Evolutionary conservation across 2,113 vertebrate species (phyloP).

Genomic region (Phylloscopus trochiloides): DNA sequence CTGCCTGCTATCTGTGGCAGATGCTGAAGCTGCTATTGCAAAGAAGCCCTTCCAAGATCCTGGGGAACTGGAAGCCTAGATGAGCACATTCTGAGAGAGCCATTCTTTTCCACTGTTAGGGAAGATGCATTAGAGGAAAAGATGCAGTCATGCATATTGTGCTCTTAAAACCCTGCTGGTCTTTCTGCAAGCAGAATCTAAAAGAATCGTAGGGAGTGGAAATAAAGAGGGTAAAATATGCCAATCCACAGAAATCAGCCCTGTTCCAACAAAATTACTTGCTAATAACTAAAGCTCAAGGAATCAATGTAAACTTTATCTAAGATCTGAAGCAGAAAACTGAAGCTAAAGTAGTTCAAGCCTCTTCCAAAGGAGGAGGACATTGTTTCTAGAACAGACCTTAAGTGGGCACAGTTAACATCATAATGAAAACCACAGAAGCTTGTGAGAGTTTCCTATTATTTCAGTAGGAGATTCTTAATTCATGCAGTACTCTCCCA

Average conservation of each 20-base stretch:
- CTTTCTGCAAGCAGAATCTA: slow-evolving; percentile 22
- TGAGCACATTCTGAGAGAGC: slow-evolving; percentile 39
- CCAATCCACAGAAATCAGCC: background rate
- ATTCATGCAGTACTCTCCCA: background rate
- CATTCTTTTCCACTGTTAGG: slow-evolving; percentile 48
- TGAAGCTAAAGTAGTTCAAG: background rate
- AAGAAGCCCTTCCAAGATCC: slow-evolving; percentile 52
- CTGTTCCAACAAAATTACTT: background rate
- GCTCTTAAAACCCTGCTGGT: slow-evolving; percentile 44
- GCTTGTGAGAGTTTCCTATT: background rate
- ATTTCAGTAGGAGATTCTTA: background rate
- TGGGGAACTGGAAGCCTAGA: slow-evolving; percentile 56
- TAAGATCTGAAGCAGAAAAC: background rate
- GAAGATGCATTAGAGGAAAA: slow-evolving; percentile 47
- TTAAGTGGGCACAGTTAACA: background rate
- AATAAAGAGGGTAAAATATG: slow-evolving; percentile 5
- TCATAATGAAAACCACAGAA: background rate
- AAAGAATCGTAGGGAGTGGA: slow-evolving; percentile 1
- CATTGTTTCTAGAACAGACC: background rate
- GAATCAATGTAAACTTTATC: background rate
- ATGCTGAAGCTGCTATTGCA: slow-evolving; percentile 49
- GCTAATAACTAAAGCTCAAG: background rate
- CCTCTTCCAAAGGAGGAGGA: background rate
- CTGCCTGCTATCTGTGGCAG: slow-evolving; percentile 38
- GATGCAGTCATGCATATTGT: slow-evolving; percentile 59